Conservation (phyloP, 2,797 vertebrate genomes). For the Ambastaia sidthimunki region DNA sequence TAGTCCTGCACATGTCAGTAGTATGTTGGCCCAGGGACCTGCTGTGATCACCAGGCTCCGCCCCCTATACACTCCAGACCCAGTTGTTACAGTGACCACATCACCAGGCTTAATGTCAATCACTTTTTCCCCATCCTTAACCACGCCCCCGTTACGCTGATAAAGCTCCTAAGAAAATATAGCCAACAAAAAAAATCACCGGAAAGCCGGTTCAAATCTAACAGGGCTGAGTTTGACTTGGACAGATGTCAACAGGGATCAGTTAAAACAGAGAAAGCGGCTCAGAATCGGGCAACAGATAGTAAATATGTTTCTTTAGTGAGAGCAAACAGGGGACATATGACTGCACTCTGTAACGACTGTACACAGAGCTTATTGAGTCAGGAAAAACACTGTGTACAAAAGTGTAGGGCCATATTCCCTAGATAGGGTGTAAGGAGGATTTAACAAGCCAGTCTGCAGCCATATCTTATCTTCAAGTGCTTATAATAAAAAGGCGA, state of each 20-base stretch:
- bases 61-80: slow-evolving; percentile 75
- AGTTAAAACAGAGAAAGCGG: slow-evolving; percentile 38
- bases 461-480: slow-evolving; percentile 13
- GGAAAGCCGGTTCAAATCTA: slow-evolving; percentile 17
- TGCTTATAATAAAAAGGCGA: slow-evolving; percentile 34
- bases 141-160: slow-evolving; percentile 75
- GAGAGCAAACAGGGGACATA: slow-evolving; percentile 40
- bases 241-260: slow-evolving; percentile 28
- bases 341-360: slow-evolving; percentile 26
- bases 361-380: slow-evolving; percentile 40
- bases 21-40: slow-evolving; percentile 85
- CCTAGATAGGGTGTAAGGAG: slow-evolving; percentile 35
- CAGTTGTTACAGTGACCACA: slow-evolving; percentile 78
- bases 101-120: slow-evolving; percentile 80
- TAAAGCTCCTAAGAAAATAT: slow-evolving; percentile 76
- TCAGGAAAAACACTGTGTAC: slow-evolving; percentile 37
- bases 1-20: slow-evolving; percentile 79
- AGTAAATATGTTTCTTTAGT: slow-evolving; percentile 1
- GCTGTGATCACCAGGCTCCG: slow-evolving; percentile 83
- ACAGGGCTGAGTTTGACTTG: slow-evolving; percentile 9
- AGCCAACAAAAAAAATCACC: slow-evolving; percentile 31
- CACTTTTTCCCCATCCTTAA: slow-evolving; percentile 86
- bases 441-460: slow-evolving; percentile 46
- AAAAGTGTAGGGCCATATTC: slow-evolving; percentile 40
- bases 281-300: slow-evolving; percentile 40